A percentile compares a stretch with the other conserved stretches of the same genome.
Conservation (phyloP, 2,797 vertebrate genomes). For the Eospalax fontanierii region DNA sequence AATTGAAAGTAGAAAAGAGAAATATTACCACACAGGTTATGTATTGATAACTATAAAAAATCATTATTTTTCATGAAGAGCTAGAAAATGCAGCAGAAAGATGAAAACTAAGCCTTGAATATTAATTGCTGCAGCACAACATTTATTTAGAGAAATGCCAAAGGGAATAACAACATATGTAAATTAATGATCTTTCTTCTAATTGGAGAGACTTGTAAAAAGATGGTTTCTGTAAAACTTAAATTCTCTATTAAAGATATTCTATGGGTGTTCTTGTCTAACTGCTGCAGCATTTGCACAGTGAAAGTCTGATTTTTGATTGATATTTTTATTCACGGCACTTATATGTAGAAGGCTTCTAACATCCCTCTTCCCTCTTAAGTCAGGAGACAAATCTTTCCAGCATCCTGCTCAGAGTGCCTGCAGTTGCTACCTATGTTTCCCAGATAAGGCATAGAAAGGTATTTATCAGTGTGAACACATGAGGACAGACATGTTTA, state of each 20-base stretch:
- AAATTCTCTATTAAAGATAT: background rate
- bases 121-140: background rate
- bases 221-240: background rate
- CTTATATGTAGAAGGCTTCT: background rate
- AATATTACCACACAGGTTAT: background rate
- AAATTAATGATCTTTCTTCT: background rate
- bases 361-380: too few relatives aligned
- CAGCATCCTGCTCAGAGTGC: rapidly evolving
- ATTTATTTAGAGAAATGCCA: constrained; percentile 22
- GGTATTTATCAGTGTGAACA: background rate
- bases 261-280: background rate
- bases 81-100: background rate
- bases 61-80: constrained; percentile 9
- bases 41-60: background rate
- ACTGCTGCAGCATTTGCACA: background rate
- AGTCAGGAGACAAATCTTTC: background rate
- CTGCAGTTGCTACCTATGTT: background rate
- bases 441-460: background rate
- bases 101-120: constrained; percentile 26
- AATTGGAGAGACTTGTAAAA: background rate
- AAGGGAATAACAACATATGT: background rate
- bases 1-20: background rate
- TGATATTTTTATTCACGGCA: background rate
- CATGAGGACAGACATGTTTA: background rate
- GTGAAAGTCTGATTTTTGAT: background rate